These are phyloP conservation scores for Eledona agricola DNA, from an alignment of 2,888 invertebrate species.

Conservation along the genomic window DNA sequence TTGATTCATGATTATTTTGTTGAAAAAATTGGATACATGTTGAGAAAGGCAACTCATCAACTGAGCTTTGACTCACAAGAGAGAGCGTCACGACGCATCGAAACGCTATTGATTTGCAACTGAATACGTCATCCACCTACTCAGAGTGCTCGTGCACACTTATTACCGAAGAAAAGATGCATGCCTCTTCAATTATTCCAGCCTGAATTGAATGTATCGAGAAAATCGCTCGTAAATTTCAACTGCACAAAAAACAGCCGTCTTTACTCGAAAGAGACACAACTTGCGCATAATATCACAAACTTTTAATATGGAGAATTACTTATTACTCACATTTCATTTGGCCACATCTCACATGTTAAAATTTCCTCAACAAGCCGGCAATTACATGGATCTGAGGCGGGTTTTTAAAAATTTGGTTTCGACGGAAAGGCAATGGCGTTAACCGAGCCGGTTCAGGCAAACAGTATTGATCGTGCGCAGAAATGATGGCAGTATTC, in stretches of 20 bases:
- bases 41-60: constrained; percentile 5
- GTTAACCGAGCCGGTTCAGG: constrained; percentile 46
- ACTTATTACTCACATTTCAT: no score
- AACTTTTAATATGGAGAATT: no score
- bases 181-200: constrained; percentile 3
- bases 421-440: constrained; percentile 47
- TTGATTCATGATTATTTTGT: no score
- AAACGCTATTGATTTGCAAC: constrained; percentile 54
- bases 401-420: constrained; percentile 28
- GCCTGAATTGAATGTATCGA: constrained; percentile 4
- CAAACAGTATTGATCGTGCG: constrained; percentile 58
- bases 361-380: constrained; percentile 1
- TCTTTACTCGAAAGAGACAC: no score
- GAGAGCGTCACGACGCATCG: constrained; percentile 54
- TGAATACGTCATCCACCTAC: constrained; percentile 45
- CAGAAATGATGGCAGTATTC: constrained; percentile 45
- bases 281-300: no score
- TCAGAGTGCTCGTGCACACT: constrained; percentile 28
- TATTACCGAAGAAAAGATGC: constrained; percentile 4
- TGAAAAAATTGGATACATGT: background rate
- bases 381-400: no score
- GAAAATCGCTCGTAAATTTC: no score
- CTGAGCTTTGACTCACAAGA: constrained; percentile 31
- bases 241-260: no score
- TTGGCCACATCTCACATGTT: constrained; percentile 9